Conservation (phyloP, 2,888 invertebrate species). For the Sylvicola cinctus region DNA sequence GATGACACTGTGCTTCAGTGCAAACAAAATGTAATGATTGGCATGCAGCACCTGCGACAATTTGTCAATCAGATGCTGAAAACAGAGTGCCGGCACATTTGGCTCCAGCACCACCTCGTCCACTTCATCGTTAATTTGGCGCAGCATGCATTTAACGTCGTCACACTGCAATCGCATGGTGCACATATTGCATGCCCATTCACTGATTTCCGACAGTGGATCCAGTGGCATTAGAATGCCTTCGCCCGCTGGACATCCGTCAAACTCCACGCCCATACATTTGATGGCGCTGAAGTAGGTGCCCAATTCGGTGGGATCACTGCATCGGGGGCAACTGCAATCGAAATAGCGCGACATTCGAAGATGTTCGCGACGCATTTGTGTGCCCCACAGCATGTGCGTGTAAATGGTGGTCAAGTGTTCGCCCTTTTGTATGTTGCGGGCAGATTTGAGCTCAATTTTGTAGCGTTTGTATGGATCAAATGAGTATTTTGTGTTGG, state of each 20-base stretch:
- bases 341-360: conserved; percentile 58
- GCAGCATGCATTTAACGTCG: conserved; percentile 30
- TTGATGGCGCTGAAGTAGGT: conserved; percentile 35
- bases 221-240: conserved; percentile 50
- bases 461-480: conserved; percentile 32
- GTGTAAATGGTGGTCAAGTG: conserved; percentile 72
- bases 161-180: conserved; percentile 37
- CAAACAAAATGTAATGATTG: conserved; percentile 65
- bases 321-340: conserved; percentile 51
- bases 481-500: conserved; percentile 60
- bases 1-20: conserved; percentile 60
- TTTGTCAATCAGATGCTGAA: conserved; percentile 40
- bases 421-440: conserved; percentile 44
- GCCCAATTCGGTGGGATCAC: conserved; percentile 61
- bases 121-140: conserved; percentile 36
- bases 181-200: conserved; percentile 60
- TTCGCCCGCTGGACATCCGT: conserved; percentile 28
- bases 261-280: conserved; percentile 19
- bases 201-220: conserved; percentile 45
- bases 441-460: conserved; percentile 45
- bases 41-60: conserved; percentile 58
- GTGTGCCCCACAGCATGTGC: conserved; percentile 73
- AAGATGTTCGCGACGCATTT: conserved; percentile 56
- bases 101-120: conserved; percentile 31
- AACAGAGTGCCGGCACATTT: conserved; percentile 29